A percentile compares a stretch with the other conserved stretches of the same genome.
Evolutionary conservation across 2,888 invertebrate genomes (phyloP).

Genomic region (Ommatoiulus sabulosus): DNA sequence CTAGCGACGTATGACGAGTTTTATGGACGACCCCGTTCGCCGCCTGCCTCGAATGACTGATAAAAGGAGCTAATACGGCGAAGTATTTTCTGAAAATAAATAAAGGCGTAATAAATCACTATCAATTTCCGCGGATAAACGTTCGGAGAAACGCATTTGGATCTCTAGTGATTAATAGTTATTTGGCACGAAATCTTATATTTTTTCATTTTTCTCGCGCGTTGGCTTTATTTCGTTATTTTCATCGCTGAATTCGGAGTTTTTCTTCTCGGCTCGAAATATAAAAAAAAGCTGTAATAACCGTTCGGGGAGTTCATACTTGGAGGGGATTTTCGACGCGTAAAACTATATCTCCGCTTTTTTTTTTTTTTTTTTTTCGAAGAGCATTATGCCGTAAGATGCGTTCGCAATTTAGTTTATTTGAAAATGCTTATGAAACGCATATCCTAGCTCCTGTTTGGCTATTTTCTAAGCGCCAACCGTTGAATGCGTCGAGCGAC

Average conservation of each 20-base stretch:
- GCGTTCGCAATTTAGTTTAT: slow-evolving; percentile 27
- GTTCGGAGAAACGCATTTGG: neutral
- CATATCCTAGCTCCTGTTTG: neutral
- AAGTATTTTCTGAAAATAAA: neutral
- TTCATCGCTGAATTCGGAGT: neutral
- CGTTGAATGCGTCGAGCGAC: neutral
- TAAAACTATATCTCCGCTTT: neutral
- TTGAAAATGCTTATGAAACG: slow-evolving; percentile 1
- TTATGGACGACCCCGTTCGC: neutral
- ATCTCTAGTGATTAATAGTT: neutral
- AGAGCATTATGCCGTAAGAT: neutral
- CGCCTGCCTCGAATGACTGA: neutral
- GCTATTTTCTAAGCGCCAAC: neutral
- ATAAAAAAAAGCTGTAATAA: neutral
- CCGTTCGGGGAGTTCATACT: neutral
- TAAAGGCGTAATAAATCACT: neutral
- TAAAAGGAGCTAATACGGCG: neutral
- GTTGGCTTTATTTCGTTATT: neutral
- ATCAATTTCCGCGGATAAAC: neutral
- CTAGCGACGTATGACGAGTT: neutral
- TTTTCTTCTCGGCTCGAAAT: neutral
- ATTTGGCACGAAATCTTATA: neutral
- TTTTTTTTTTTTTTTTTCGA: neutral
- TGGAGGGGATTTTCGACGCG: neutral
- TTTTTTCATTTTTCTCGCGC: neutral